These are phyloP conservation scores for Thaleichthys pacificus DNA, from an alignment of 2,797 vertebrate genomes.

Conservation along the genomic window DNA sequence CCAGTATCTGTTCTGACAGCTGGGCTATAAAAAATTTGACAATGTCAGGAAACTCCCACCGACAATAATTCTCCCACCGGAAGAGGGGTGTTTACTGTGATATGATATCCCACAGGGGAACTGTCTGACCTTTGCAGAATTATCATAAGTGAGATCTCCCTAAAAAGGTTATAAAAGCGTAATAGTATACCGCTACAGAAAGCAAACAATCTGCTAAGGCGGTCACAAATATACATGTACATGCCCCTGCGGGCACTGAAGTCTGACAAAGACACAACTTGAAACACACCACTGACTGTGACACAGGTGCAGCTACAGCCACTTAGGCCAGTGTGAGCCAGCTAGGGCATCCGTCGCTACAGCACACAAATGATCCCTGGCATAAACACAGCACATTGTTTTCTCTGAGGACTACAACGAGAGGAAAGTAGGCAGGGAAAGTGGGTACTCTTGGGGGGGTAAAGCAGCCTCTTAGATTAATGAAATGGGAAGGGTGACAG, in stretches of 20 bases:
- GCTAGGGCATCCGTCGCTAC: background rate
- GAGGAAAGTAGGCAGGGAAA: conserved; percentile 41
- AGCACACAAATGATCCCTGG: conserved; percentile 47
- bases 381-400: background rate
- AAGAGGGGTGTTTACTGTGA: conserved; percentile 43
- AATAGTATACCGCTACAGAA: no score
- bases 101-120: conserved; percentile 48
- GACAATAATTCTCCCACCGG: conserved; percentile 41
- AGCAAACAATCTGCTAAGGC: no score
- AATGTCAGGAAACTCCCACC: conserved; percentile 12
- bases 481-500: conserved; percentile 35
- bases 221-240: no score
- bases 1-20: conserved; percentile 16
- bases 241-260: conserved; percentile 22
- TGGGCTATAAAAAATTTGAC: conserved; percentile 23
- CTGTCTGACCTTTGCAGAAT: conserved; percentile 8
- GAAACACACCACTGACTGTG: conserved; percentile 4
- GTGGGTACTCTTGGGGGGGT: conserved; percentile 31
- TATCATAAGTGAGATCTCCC: background rate
- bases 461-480: conserved; percentile 56
- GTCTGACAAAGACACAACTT: conserved; percentile 8
- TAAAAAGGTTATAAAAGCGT: no score
- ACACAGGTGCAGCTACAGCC: conserved; percentile 1
- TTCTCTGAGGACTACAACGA: conserved; percentile 41
- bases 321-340: no score